Conservation (phyloP, 2,113 vertebrate genomes). For the Bucco capensis region DNA sequence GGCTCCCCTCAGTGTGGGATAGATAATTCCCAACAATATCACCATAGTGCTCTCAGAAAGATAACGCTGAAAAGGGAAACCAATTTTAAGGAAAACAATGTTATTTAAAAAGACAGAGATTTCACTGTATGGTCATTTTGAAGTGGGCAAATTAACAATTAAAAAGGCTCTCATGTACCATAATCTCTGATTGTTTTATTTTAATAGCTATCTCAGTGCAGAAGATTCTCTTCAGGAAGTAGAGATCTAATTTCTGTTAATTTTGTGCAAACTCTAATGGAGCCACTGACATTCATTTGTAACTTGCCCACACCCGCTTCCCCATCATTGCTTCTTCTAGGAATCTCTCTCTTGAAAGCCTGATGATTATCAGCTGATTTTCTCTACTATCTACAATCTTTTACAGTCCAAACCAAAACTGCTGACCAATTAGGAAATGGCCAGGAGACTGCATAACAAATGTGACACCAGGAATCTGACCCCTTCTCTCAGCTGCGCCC, state of each 20-base stretch:
- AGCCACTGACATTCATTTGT: conserved; percentile 40
- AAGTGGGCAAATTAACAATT: conserved; percentile 70
- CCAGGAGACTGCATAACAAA: conserved; percentile 25
- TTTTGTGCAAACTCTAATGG: conserved; percentile 65
- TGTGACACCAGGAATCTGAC: neutral
- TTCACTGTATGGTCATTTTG: conserved; percentile 57
- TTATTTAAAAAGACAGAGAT: conserved; percentile 41
- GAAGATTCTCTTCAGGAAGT: conserved; percentile 65
- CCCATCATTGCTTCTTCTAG: conserved; percentile 4
- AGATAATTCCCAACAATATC: conserved; percentile 50
- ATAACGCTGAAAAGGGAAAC: conserved; percentile 28
- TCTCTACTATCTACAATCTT: conserved; percentile 45
- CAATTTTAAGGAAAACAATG: conserved; percentile 51
- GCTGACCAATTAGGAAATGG: conserved; percentile 21
- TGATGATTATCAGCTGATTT: conserved; percentile 55
- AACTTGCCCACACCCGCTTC: neutral
- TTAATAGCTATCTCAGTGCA: conserved; percentile 67
- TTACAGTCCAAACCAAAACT: conserved; percentile 52
- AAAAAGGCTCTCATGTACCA: conserved; percentile 63
- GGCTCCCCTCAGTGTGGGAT: conserved; percentile 26
- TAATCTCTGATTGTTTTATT: conserved; percentile 67
- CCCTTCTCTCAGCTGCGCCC: neutral
- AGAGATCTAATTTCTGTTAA: conserved; percentile 74
- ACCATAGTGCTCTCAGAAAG: conserved; percentile 22
- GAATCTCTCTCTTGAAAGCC: conserved; percentile 62